phyloP scores from a whole-genome alignment of 2,888 invertebrate species.

The Stomorhina lunata region DNA sequence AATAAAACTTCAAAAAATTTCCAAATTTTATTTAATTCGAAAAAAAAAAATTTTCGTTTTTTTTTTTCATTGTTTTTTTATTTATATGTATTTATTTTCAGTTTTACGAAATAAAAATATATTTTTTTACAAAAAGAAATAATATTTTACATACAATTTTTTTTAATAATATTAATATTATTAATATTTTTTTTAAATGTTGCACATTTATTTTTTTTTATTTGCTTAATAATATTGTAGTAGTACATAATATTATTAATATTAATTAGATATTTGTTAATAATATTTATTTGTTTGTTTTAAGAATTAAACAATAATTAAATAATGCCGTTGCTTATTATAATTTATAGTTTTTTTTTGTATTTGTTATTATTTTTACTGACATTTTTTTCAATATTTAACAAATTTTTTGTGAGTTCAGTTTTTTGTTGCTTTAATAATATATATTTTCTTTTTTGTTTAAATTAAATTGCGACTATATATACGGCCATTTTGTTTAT shows the following conservation, averaged over 20 bases:
- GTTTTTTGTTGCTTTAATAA: constrained; percentile 47
- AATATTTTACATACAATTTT: constrained; percentile 40
- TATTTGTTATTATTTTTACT: constrained; percentile 27
- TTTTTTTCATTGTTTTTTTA: constrained; percentile 34
- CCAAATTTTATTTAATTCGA: neutral
- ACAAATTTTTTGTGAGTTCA: constrained; percentile 21
- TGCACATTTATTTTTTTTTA: constrained; percentile 54
- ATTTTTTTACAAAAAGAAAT: constrained; percentile 58
- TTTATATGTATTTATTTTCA: constrained; percentile 36
- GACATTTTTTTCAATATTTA: constrained; percentile 48
- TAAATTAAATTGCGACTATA: constrained; percentile 62
- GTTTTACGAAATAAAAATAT: constrained; percentile 49
- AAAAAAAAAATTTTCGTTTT: constrained; percentile 27
- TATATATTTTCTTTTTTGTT: constrained; percentile 53
- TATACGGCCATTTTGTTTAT: constrained; percentile 60
- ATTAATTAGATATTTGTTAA: constrained; percentile 25
- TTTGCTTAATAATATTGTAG: constrained; percentile 43
- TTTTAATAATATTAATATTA: constrained; percentile 20
- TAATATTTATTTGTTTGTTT: constrained; percentile 63
- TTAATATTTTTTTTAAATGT: constrained; percentile 42
- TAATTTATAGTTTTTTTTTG: neutral
- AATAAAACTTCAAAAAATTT: too few species aligned
- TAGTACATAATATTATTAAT: constrained; percentile 38
- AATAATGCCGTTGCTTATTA: neutral
- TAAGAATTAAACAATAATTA: constrained; percentile 64